phyloP scores from a whole-genome alignment of 2,797 vertebrate species.

The Megaceryle alcyon region DNA sequence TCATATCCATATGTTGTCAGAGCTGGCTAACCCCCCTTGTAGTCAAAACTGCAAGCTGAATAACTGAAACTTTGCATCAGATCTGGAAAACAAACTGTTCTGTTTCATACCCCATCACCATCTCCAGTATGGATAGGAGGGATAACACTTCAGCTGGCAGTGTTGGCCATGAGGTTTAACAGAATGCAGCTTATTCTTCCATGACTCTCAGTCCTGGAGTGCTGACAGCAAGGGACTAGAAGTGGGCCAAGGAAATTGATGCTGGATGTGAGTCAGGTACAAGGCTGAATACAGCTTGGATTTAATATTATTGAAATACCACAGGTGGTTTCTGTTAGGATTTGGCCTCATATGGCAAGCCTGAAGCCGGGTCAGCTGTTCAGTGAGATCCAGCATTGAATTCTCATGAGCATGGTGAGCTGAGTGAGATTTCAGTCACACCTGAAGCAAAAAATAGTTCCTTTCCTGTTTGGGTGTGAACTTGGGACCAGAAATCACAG shows the following conservation, averaged over 20 bases:
- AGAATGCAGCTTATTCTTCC: constrained; percentile 65
- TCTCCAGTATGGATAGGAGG: background rate
- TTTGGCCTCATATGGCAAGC: constrained; percentile 47
- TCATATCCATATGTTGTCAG: constrained; percentile 39
- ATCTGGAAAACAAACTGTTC: constrained; percentile 43
- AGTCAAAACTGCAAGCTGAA: constrained; percentile 10
- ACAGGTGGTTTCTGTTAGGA: constrained; percentile 69
- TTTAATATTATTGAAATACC: constrained; percentile 65
- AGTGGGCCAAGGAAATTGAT: constrained; percentile 60
- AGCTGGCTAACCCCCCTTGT: background rate
- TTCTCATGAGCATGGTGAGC: constrained; percentile 44
- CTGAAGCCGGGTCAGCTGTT: constrained; percentile 62
- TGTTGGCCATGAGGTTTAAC: constrained; percentile 18
- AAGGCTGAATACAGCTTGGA: constrained; percentile 63
- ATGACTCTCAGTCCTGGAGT: constrained; percentile 60
- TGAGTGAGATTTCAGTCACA: constrained; percentile 69
- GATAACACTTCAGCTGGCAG: constrained; percentile 60
- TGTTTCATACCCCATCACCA: background rate
- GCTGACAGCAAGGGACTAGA: constrained; percentile 55
- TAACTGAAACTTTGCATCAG: constrained; percentile 56
- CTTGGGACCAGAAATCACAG: constrained; percentile 33
- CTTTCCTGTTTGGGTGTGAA: constrained; percentile 63
- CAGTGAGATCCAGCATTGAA: constrained; percentile 18
- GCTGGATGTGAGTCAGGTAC: constrained; percentile 55
- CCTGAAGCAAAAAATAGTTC: constrained; percentile 51